Evolutionary conservation across 2,797 vertebrate genomes (phyloP), one percentile per base, ranked within the genome.

Genomic region (Falco naumanni): DNA sequence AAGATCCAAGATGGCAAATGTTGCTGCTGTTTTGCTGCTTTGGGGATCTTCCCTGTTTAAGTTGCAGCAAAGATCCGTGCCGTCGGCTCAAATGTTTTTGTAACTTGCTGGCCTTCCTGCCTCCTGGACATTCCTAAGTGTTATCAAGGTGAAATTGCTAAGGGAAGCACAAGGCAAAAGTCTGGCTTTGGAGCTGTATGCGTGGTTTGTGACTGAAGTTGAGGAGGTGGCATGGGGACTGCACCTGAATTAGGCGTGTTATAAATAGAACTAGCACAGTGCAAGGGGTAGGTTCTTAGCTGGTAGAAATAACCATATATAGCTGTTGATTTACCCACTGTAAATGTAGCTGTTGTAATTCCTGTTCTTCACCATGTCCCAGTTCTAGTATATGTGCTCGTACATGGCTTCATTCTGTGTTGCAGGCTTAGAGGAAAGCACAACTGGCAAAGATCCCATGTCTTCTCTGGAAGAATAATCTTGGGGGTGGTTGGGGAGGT

Each of bases 11-110:
- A 94, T 75, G 64, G 34, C 43, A 92, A 87, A 68, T 51, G 31
- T 71, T 94, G 88, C 64, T 95, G 64, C 68, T 87, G 53, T 86
- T 65, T 88, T 86, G 69, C 60, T 70, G 54, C 61, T 88, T 74
- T 87, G 53, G 13, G 64, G 43, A 61, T 93, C 64, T 95, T 95
- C 43, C 22, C 47, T 47, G 10, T 81, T 76, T 45, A 77, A 90
- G 45, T 68, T 64, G 47, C 37, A 75, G 60, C 33, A 77, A 74
- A 80, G 56, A 50, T 74, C 29, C 70, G 21, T n/a, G 51, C 45
- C 13, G 2, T n/a, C 75, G 81, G 16, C 48, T 92, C 22, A 24
- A 33, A 13, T 43, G 9, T 56, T 63, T 80, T 63, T 63, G 51
- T 66, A 63, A 45, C 51, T 87, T 83, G 2, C 41, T 90, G 75